Conservation (phyloP, 2,797 vertebrate species). For the Spea hammondii region DNA sequence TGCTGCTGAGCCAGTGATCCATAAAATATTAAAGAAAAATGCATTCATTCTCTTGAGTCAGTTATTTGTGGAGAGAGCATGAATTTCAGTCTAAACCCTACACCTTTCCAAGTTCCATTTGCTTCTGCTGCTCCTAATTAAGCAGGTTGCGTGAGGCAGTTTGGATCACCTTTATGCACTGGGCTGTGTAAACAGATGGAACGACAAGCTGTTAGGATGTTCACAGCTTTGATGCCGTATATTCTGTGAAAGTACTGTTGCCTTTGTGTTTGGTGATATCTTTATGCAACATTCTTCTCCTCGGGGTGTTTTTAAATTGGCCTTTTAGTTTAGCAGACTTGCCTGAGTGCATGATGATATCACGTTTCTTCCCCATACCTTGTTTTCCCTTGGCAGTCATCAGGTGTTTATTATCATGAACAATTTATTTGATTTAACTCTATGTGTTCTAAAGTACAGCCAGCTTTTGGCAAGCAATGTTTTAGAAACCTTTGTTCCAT, state of each 20-base stretch:
- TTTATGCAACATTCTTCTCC: constrained; percentile 18
- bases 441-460: not conserved
- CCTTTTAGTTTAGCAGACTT: constrained; percentile 13
- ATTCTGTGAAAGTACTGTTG: constrained; percentile 27
- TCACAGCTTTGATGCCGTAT: constrained; percentile 19
- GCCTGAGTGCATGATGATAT: constrained; percentile 17
- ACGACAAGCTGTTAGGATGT: constrained; percentile 47
- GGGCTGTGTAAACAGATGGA: constrained; percentile 49
- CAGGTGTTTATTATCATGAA: not conserved
- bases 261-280: constrained; percentile 10
- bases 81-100: constrained; percentile 13
- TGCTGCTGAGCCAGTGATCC: constrained; percentile 30
- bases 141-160: constrained; percentile 43
- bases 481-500: not conserved
- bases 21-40: constrained; percentile 11
- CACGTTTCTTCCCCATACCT: not conserved
- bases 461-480: not conserved
- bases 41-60: constrained; percentile 10
- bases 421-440: not conserved
- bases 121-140: constrained; percentile 40
- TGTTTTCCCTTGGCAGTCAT: not conserved
- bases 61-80: constrained; percentile 27
- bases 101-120: constrained; percentile 27
- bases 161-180: constrained; percentile 49
- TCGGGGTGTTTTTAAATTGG: constrained; percentile 17